Conservation (phyloP, 2,113 vertebrate genomes). For the Cygnus buccinator region DNA sequence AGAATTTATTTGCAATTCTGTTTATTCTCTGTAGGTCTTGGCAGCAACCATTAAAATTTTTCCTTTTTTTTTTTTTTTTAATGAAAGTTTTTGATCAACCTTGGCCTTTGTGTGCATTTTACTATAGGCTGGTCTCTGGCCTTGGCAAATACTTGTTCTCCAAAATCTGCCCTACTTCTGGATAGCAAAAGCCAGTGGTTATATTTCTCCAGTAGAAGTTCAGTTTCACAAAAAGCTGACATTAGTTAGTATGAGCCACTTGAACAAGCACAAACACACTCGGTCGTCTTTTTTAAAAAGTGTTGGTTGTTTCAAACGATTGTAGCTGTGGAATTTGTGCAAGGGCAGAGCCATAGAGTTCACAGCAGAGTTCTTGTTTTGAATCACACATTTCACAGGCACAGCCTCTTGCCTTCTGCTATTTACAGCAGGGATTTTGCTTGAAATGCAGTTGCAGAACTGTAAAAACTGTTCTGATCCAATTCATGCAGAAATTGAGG, state of each 20-base stretch:
- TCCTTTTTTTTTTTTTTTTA: neutral
- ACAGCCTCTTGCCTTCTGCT: neutral
- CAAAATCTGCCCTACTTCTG: neutral
- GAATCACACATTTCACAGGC: neutral
- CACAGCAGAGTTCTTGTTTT: neutral
- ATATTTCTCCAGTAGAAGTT: neutral
- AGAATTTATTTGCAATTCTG: neutral
- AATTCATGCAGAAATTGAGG: neutral
- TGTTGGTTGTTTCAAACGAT: neutral
- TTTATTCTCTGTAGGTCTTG: neutral
- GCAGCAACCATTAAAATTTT: neutral
- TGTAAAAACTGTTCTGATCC: neutral
- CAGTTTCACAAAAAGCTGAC: neutral
- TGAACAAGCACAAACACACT: neutral
- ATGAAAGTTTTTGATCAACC: neutral
- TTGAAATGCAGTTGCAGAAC: neutral
- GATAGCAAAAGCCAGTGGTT: neutral
- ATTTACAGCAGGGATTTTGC: neutral
- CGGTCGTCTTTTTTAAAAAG: neutral
- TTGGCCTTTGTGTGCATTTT: fast-evolving
- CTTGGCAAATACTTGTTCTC: neutral
- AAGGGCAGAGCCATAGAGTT: fast-evolving
- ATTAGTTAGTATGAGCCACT: neutral
- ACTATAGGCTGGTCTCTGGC: neutral
- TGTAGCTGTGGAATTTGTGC: neutral